Evolutionary conservation across 2,888 invertebrate genomes (phyloP), one percentile per base, ranked within the genome.

Genomic region (Morpho deidamia): DNA sequence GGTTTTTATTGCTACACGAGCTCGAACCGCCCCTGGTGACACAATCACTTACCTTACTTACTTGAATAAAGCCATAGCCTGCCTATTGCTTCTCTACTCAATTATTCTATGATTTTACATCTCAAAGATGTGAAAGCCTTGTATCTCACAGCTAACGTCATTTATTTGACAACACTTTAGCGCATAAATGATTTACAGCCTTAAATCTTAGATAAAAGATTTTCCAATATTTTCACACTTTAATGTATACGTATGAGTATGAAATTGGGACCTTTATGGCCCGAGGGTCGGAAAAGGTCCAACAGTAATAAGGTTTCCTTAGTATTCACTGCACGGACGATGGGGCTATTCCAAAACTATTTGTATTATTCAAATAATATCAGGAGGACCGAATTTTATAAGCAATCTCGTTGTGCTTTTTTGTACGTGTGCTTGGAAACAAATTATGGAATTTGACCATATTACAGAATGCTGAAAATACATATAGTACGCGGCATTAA

Each of bases 331-430:
- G 51, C 63, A 54, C 60, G 62, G 47, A 44, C 50, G 44, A 51
- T 33, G 54, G 51, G 51, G 47, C 57, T 47, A 58, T 62, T 58
- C 54, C 48, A 45, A 59, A 66, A 64, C 62, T 63, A 65, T 66
- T 66, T 64, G 61, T 64, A 62, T 65, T 68, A 66, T 66, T 68
- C 63, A 65, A 65, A 65, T 65, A 55, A 60, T 56, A 64, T 62
- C 45, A 51, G 54, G 58, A 60, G 60, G 53, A 51, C 51, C 58
- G 44, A 53, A 47, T 56, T 60, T 61, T 58, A 54, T 59, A 49
- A 53, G 56, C 52, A 55, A 53, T 55, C 44, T 43, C 45, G 43
- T 47, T 51, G 44, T 56, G 34, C 42, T 42, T 49, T 47, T 55
- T 49, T 48, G 44, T 53, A 34, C 35, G 39, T 44, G 44, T 10